phyloP scores from a whole-genome alignment of 2,797 vertebrate species.

The Coccyzus lansbergi region DNA sequence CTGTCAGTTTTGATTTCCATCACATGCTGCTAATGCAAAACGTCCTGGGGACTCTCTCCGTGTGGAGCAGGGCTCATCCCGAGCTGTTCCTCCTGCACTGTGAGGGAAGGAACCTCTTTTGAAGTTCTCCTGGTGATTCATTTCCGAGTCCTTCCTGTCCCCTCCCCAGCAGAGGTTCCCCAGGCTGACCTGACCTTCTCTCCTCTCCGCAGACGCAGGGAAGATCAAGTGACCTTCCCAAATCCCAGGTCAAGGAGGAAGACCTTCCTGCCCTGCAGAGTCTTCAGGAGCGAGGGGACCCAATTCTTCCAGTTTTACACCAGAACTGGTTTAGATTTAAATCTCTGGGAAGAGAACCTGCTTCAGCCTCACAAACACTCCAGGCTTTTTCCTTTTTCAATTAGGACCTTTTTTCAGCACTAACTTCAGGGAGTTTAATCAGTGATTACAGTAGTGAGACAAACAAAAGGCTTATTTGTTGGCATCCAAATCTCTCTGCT shows the following conservation, averaged over 20 bases:
- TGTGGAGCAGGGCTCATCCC: not conserved
- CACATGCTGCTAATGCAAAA: not conserved
- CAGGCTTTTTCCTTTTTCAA: not conserved
- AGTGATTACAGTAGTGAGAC: not conserved
- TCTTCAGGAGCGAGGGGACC: not conserved
- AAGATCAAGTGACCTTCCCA: not conserved
- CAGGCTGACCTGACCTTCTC: not conserved
- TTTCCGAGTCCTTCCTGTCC: not conserved
- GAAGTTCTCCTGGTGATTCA: not conserved
- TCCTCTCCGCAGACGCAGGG: not conserved
- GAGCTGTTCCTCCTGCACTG: not conserved
- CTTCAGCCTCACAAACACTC: not conserved
- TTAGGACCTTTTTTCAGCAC: not conserved
- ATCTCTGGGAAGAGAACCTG: rapidly evolving
- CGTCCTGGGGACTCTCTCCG: not conserved
- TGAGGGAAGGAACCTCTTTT: not conserved
- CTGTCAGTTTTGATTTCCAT: conserved; percentile 17
- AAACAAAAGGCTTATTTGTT: conserved; percentile 10
- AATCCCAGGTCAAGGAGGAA: not conserved
- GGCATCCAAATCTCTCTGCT: not conserved
- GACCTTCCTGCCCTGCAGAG: not conserved
- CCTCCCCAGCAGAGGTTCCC: not conserved
- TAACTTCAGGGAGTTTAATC: not conserved
- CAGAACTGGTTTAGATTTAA: not conserved
- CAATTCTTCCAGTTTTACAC: not conserved